phyloP scores from a whole-genome alignment of 2,113 vertebrate genomes.

The Rhinichthys klamathensis region DNA sequence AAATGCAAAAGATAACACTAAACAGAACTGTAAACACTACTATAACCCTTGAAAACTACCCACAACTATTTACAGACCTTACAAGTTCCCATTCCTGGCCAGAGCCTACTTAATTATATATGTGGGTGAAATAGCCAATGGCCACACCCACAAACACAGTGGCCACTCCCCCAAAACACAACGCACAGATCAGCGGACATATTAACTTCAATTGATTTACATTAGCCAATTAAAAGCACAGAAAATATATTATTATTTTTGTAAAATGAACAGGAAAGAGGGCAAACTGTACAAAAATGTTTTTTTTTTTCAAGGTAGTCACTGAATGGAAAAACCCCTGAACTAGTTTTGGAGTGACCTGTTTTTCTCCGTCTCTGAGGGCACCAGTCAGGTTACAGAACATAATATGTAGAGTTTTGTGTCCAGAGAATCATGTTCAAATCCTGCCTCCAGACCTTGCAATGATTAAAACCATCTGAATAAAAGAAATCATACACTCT shows the following conservation, averaged over 20 bases:
- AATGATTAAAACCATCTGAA: slow-evolving; percentile 15
- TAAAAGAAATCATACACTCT: background rate
- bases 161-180: background rate
- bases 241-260: background rate
- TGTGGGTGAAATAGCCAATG: background rate
- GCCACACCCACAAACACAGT: background rate
- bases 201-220: background rate
- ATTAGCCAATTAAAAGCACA: background rate
- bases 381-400: background rate
- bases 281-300: background rate
- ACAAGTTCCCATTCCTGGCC: background rate
- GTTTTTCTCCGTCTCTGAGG: slow-evolving; percentile 14
- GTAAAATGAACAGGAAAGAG: background rate
- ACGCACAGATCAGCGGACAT: background rate
- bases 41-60: background rate
- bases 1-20: background rate
- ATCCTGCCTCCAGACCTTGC: slow-evolving; percentile 19
- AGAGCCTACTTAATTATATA: background rate
- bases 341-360: slow-evolving; percentile 20
- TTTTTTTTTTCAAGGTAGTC: background rate
- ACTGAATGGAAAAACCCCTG: slow-evolving; percentile 13
- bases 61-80: background rate
- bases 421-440: background rate
- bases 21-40: background rate
- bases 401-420: slow-evolving; percentile 16